A percentile compares a stretch with the other conserved stretches of the same genome.
Evolutionary conservation across 2,888 invertebrate species (phyloP).

Genomic region (Luffia ferchaultella): DNA sequence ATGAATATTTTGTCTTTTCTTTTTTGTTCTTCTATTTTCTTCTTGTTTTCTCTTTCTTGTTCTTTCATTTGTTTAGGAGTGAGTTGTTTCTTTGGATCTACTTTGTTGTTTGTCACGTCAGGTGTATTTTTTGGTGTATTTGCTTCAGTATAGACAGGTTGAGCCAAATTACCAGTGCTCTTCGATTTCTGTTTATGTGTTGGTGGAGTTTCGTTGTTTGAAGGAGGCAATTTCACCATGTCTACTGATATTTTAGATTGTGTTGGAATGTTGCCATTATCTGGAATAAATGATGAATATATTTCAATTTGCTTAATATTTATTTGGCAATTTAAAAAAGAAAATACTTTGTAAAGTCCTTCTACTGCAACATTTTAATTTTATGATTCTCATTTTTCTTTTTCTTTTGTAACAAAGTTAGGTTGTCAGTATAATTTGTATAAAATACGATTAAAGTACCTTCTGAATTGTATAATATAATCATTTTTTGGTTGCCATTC

Average conservation of each 20-base stretch:
- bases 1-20: constrained; percentile 17
- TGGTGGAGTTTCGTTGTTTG: neutral
- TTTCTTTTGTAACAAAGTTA: too few relatives aligned
- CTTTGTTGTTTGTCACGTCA: constrained; percentile 29
- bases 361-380: too few relatives aligned
- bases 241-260: constrained; percentile 26
- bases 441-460: too few relatives aligned
- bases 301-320: too few relatives aligned
- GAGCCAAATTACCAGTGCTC: constrained; percentile 15
- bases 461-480: too few relatives aligned
- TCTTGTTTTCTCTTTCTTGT: constrained; percentile 27
- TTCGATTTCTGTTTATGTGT: constrained; percentile 8
- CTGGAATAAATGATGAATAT: constrained; percentile 24
- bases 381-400: too few relatives aligned
- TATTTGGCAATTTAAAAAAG: too few relatives aligned
- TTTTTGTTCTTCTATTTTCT: constrained; percentile 16
- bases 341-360: too few relatives aligned
- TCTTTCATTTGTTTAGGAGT: constrained; percentile 27
- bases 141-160: neutral
- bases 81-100: constrained; percentile 33
- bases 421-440: too few relatives aligned
- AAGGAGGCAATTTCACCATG: constrained; percentile 25
- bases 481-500: too few relatives aligned
- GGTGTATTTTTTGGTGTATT: constrained; percentile 15
- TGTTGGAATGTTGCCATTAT: constrained; percentile 21